These are phyloP conservation scores for Parotocinclus haroldoi DNA, from an alignment of 2,797 vertebrate species.

Conservation along the genomic window DNA sequence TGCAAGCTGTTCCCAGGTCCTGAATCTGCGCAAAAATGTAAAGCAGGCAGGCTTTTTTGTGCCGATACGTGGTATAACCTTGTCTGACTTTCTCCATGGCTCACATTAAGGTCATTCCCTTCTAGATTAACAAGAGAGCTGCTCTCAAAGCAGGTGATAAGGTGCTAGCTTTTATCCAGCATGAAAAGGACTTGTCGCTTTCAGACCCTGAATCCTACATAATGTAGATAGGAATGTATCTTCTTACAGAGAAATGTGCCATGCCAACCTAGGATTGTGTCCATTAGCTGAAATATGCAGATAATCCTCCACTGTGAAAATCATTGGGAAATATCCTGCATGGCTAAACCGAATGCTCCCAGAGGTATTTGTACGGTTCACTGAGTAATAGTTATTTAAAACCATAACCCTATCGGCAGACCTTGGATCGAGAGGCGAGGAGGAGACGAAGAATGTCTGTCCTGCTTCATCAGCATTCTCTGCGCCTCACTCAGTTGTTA, in stretches of 20 bases:
- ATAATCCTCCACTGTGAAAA: constrained; percentile 1
- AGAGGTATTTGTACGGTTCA: background rate
- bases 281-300: background rate
- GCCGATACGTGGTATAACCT: background rate
- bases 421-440: background rate
- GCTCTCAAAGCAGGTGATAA: background rate
- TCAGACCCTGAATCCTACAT: background rate
- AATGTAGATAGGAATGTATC: too few relatives aligned
- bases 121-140: background rate
- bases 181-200: background rate
- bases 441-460: constrained; percentile 15
- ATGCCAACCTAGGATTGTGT: background rate
- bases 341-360: background rate
- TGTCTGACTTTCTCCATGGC: background rate
- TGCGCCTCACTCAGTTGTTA: constrained; percentile 18
- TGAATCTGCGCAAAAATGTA: constrained; percentile 8
- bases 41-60: background rate
- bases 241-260: too few relatives aligned
- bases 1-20: background rate
- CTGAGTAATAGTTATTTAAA: constrained; percentile 11
- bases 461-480: constrained; percentile 36
- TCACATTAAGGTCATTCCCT: background rate
- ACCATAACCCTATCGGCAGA: background rate
- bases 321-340: background rate
- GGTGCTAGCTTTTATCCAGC: background rate